These are phyloP conservation scores for Nylanderia fulva DNA, from an alignment of 1,140 invertebrate species.

Conservation along the genomic window DNA sequence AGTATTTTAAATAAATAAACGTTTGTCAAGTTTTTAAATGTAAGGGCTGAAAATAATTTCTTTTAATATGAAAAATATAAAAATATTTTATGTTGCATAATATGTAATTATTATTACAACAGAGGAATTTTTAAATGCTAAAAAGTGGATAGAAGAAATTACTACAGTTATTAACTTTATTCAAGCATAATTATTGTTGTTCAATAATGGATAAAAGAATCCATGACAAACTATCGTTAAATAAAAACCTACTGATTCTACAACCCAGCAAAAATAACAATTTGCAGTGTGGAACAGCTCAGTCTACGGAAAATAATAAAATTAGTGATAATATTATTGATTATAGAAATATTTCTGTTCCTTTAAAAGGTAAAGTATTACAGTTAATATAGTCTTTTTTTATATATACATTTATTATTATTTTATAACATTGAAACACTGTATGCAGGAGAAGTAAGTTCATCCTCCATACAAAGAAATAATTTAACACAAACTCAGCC, in stretches of 20 bases:
- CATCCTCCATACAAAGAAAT: slow-evolving; percentile 50
- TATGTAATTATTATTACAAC: no score
- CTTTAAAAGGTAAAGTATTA: slow-evolving; percentile 27
- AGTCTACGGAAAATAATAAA: not conserved
- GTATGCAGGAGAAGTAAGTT: slow-evolving; percentile 61
- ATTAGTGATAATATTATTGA: slow-evolving; percentile 14
- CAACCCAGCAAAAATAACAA: not conserved
- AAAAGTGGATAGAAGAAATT: no score
- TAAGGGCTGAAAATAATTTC: no score
- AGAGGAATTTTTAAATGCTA: no score
- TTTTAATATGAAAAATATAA: no score
- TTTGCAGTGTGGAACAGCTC: not conserved
- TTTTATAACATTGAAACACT: not conserved
- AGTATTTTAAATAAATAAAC: no score
- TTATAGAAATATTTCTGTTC: slow-evolving; percentile 38
- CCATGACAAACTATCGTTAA: not conserved
- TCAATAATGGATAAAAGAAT: slow-evolving; percentile 16
- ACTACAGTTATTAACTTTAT: not conserved
- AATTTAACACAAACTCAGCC: slow-evolving; percentile 19
- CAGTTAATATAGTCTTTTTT: not conserved
- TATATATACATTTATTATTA: slow-evolving; percentile 5
- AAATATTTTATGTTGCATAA: no score
- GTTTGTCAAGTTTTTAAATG: no score
- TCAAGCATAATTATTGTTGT: not conserved
- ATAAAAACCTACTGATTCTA: not conserved